phyloP scores from a whole-genome alignment of 2,113 vertebrate species.

The Cairina moschata region DNA sequence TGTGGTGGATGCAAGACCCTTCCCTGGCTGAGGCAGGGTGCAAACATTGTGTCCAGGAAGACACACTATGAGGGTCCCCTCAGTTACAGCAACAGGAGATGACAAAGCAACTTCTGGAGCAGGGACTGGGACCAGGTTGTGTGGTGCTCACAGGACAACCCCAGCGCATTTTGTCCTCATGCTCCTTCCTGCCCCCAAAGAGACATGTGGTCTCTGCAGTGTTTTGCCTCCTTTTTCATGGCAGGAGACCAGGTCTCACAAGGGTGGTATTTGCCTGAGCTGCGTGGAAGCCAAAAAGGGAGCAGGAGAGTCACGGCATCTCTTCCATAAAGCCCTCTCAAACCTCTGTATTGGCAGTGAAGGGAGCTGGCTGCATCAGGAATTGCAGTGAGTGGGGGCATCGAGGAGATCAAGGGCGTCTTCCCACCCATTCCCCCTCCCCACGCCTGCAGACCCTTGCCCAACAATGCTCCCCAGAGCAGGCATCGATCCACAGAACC shows the following conservation, averaged over 20 bases:
- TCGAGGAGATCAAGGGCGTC: neutral
- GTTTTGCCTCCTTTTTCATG: neutral
- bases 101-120: too few species aligned
- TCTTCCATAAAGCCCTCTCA: neutral
- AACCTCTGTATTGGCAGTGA: neutral
- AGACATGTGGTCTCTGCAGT: neutral
- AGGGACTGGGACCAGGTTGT: too few species aligned
- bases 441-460: neutral
- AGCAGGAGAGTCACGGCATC: neutral
- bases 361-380: fast-evolving
- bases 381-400: neutral
- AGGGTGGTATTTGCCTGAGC: too few species aligned
- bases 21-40: too few species aligned
- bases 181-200: neutral
- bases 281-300: neutral
- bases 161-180: neutral
- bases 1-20: too few species aligned
- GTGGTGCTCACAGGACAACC: too few species aligned
- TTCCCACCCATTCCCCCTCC: neutral
- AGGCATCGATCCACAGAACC: fast-evolving
- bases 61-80: too few species aligned
- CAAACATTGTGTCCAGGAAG: too few species aligned
- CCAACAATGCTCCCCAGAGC: neutral
- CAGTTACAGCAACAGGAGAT: too few species aligned
- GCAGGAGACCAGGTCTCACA: neutral